Evolutionary conservation across 2,113 vertebrate genomes (phyloP), one percentile per base, ranked within the genome.

Genomic region (Podocnemis expansa): DNA sequence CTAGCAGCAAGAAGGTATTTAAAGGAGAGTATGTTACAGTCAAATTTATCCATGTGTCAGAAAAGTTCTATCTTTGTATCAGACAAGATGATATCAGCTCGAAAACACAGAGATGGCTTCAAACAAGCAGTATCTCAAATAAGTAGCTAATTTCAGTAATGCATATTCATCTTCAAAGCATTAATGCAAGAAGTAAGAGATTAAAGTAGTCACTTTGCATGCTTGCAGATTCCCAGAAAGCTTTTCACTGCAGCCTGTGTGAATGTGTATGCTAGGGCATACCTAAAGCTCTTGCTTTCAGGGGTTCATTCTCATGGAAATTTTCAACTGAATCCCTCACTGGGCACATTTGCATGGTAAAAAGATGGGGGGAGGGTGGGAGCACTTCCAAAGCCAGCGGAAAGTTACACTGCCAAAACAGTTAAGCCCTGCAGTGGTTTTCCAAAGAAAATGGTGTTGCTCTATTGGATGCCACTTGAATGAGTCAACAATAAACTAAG

Each of bases 401-500:
- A 94, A 97, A 93, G 91, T 93, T 94, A 94, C 27, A 91, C 82
- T 95, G 97, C 93, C 95, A 93, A 96, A 96, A 95, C 54, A 91
- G 86, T 85, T 97, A 96, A 96, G 84, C 88, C 73, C 87, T 87
- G 84, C 12, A 95, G 82, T 89, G 91, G 63, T 73, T 97, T 96
- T 93, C 93, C 93, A 94, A 95, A 96, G 94, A 97, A 97, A 97
- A 96, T 90, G 89, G 91, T 19, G 73, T 96, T 91, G 73, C 89
- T 93, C 94, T 96, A 97, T 96, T 97, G 95, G 96, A 88, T 92
- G 73, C 91, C 92, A 89, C 88, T 94, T 96, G 91, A 96, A 97
- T 96, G 93, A 96, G 73, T 97, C 91, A 93, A 97, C 96, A 96
- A 97, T 96, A 97, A 96, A 94, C 88, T 92, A 95, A 95, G 73